Evolutionary conservation across 37 sponge, comb jelly and placozoan genomes (phyloP), one percentile per base, ranked within the genome.

Genomic region (Ianthella basta): DNA sequence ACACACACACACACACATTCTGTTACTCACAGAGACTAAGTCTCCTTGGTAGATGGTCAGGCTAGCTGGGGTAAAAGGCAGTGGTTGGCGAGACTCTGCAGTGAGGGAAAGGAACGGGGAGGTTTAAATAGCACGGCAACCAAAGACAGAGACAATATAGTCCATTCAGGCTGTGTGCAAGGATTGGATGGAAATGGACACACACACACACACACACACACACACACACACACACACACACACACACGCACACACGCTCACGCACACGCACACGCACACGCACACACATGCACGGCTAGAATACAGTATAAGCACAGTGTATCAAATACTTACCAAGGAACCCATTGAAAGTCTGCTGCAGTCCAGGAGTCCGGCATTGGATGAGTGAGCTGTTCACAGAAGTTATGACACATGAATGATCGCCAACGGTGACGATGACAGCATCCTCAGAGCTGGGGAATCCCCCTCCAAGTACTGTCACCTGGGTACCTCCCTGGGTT

Each of bases 381-480:
- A 96, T 84, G n/a, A 59, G 23, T n/a, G 86, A 85, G 53, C 84
- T 64, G 67, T 55, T 89, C 44, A 80, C 56, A 35, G 57, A 44
- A 21, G 32, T 29, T 20, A 99, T 82, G 0, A 57, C 57, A 67
- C 99, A 99, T 0, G 53, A 29, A 13, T 79, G 73, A 27, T 69
- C 87, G 0, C 89, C 97, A 74, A 98, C 65, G 12, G 60, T 84
- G 27, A 93, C 92, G 15, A 40, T 65, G 19, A 88, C 82, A 36
- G 69, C 40, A 38, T 84, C 80, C 25, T 64, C 14, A 0, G 56
- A 29, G 30, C 16, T 82, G 38, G 78, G 56, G 57, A 97, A 95
- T 38, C 97, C 95, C 38, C 55, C 56, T 15, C 99, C 99, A 68
- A 66, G 67, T 24, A 99, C 86, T 14, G 94, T 92, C 20, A 99